Evolutionary conservation across 2,113 vertebrate genomes (phyloP).

Genomic region (Limnothrissa miodon): DNA sequence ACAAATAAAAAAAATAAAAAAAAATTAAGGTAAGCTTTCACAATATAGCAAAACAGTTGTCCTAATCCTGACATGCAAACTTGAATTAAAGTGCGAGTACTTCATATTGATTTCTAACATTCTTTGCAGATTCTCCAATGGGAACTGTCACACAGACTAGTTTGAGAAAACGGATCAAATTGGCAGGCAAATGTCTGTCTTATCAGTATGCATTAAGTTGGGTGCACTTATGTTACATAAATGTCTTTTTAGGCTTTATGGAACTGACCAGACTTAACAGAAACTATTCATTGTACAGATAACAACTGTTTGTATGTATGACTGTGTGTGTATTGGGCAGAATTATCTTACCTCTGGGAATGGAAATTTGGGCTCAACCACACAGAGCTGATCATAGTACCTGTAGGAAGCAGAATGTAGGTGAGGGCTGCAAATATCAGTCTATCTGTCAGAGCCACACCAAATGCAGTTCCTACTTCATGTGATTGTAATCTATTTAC

Average conservation of each 20-base stretch:
- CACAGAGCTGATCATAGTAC: constrained; percentile 95
- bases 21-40: neutral
- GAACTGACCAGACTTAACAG: no score
- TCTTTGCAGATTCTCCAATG: neutral
- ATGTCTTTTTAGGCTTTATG: no score
- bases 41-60: neutral
- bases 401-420: constrained; percentile 60
- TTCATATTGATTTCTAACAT: neutral
- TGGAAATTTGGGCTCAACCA: constrained; percentile 95
- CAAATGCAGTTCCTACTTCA: neutral
- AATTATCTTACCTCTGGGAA: constrained; percentile 88
- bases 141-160: no score
- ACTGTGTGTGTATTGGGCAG: neutral
- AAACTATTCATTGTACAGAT: no score
- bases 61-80: no score
- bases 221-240: no score
- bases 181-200: neutral
- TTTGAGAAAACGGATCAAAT: neutral
- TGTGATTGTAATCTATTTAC: neutral
- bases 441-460: neutral
- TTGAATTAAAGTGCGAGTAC: neutral
- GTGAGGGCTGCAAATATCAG: neutral
- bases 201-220: neutral
- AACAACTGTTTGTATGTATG: neutral
- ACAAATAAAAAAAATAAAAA: no score